Conservation (phyloP, 2,797 vertebrate genomes). For the Sardinella longiceps region DNA sequence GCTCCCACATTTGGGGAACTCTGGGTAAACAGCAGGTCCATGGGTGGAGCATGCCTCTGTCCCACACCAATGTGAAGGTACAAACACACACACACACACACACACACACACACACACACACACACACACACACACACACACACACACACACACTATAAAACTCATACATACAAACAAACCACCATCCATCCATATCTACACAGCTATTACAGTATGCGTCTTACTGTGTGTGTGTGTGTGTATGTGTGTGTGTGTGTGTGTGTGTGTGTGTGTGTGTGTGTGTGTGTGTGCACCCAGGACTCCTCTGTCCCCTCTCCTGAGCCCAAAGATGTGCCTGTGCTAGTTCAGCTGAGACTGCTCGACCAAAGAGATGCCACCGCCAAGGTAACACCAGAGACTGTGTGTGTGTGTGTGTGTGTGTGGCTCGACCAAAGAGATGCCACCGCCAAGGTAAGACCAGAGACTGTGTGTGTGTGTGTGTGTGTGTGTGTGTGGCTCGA, state of each 20-base stretch:
- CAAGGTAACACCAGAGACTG: constrained; percentile 67
- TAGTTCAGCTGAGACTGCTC: constrained; percentile 78
- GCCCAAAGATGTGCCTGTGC: constrained; percentile 78
- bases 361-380: constrained; percentile 83
- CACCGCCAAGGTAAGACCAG: constrained; percentile 76
- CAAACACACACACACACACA: background rate
- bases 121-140: background rate
- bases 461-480: too few species aligned
- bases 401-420: constrained; percentile 1
- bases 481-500: too few species aligned
- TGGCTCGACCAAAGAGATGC: constrained; percentile 83
- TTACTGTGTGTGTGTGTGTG: background rate
- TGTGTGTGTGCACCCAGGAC: constrained; percentile 59
- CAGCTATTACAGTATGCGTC: too few species aligned
- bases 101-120: background rate
- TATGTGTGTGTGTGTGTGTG: constrained; percentile 16
- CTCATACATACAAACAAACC: background rate
- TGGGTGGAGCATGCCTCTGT: constrained; percentile 80
- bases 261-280: background rate
- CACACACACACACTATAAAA: too few species aligned
- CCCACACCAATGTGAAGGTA: constrained; percentile 62
- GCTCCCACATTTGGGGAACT: constrained; percentile 78
- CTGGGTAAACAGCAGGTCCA: constrained; percentile 80
- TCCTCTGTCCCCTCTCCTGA: constrained; percentile 64
- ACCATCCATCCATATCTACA: background rate